Evolutionary conservation across 37 sponge, comb jelly and placozoan species (phyloP), one percentile per base, ranked within the genome.

Genomic region (Crambe crambe): DNA sequence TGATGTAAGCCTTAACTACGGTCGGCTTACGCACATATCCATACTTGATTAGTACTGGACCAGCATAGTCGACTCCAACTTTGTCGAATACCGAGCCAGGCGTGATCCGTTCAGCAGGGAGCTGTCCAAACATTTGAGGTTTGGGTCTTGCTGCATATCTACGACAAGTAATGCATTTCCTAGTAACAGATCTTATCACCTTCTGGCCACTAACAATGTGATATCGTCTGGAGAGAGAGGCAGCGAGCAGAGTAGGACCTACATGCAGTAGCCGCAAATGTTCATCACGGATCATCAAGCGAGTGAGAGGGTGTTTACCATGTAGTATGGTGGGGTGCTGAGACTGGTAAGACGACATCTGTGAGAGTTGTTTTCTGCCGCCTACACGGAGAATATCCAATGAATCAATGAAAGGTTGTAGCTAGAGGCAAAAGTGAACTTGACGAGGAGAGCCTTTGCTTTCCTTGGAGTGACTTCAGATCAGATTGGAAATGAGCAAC

Each of bases 11-110:
- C 22, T 84, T 84, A 32, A 76, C 72, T 29, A 68, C 23, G 4
- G 58, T 70, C 4, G 70, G 74, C 56, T 68, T 66, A 65, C 69
- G 59, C 1, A 70, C 81, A 58, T 38, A 39, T 51, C 83, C 83
- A 54, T 73, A 63, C 56, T 83, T 83, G 75, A 74, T 74, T 1
- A 38, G 51, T 0, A 83, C 3, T 10, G 75, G 83, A 0, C 83
- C 75, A 10, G 75, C 75, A 65, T 83, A 83, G 34, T 83, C 83
- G 43, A 83, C 67, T 1, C 75, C 83, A 27, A 83, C 68, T 15
- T 35, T 54, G 35, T 63, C 57, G 56, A 83, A 83, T 1, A 66
- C 68, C 2, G 37, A 34, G 8, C 69, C 68, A 44, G 77, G 78
- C 20, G 85, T 70, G 36, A 83, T 75, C 37, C 77, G 1, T 56